phyloP scores from a whole-genome alignment of 2,797 vertebrate genomes.

The Spinus pinus region DNA sequence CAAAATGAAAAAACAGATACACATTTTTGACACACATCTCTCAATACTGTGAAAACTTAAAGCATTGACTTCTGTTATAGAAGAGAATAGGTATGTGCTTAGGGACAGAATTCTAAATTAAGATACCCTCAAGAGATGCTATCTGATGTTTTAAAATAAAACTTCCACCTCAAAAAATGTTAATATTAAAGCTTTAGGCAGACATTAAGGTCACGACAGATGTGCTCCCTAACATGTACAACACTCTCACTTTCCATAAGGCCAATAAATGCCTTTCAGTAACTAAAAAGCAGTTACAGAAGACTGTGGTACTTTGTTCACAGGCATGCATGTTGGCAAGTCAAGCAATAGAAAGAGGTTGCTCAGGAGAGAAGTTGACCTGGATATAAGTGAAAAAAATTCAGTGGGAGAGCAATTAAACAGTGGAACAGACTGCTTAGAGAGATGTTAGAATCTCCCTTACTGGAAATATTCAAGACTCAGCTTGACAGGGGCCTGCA shows the following conservation, averaged over 20 bases:
- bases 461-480: background rate
- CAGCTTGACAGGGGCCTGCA: background rate
- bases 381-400: background rate
- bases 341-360: background rate
- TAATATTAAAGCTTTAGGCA: background rate
- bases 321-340: background rate
- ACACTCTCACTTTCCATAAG: background rate
- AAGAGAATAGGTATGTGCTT: background rate
- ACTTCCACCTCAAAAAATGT: background rate
- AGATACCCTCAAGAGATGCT: background rate
- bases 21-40: background rate
- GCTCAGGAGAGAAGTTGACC: background rate
- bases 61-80: background rate
- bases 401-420: background rate
- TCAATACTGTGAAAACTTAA: background rate
- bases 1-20: background rate
- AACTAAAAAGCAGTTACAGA: background rate
- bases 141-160: background rate
- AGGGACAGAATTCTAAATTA: background rate
- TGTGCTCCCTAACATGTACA: background rate
- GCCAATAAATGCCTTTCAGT: background rate
- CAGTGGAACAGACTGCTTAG: background rate
- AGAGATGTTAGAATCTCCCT: background rate
- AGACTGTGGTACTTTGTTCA: background rate
- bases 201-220: background rate